phyloP scores from a whole-genome alignment of 1,140 invertebrate species.

The Tribolium castaneum region DNA sequence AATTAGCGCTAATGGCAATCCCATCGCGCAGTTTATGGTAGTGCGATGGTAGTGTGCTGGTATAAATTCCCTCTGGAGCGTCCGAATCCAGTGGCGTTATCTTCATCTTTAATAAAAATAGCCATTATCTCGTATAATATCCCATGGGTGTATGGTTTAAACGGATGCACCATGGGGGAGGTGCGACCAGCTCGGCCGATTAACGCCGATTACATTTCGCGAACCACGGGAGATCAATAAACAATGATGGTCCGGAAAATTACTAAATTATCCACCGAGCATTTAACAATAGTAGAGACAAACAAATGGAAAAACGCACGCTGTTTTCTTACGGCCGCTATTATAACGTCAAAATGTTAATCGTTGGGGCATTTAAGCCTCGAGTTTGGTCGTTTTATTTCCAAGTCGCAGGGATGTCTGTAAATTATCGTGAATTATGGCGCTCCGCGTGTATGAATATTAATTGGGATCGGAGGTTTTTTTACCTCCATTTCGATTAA shows the following conservation, averaged over 20 bases:
- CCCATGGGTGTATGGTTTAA: constrained; percentile 46
- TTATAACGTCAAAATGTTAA: constrained; percentile 54
- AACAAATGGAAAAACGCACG: constrained; percentile 50
- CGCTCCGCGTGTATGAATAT: constrained; percentile 30
- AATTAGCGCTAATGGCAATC: constrained; percentile 1
- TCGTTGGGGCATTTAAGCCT: constrained; percentile 48
- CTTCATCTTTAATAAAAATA: constrained; percentile 50
- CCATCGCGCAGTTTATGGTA: background rate
- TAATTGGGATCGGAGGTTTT: constrained; percentile 27
- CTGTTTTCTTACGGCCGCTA: constrained; percentile 42
- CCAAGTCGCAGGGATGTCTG: constrained; percentile 3
- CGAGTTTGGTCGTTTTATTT: constrained; percentile 24
- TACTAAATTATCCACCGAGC: constrained; percentile 57
- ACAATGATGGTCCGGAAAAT: constrained; percentile 58
- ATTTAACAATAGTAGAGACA: constrained; percentile 54
- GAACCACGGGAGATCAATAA: constrained; percentile 58
- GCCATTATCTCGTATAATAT: constrained; percentile 47
- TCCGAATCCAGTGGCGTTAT: constrained; percentile 38
- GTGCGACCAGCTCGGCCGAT: constrained; percentile 56
- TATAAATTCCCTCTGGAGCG: constrained; percentile 12
- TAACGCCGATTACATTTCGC: constrained; percentile 58
- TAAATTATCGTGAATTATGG: constrained; percentile 49
- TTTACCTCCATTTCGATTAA: background rate
- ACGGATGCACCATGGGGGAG: constrained; percentile 54
- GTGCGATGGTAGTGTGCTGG: background rate